phyloP scores from a whole-genome alignment of 2,113 vertebrate species.

The Collichthys lucidus region DNA sequence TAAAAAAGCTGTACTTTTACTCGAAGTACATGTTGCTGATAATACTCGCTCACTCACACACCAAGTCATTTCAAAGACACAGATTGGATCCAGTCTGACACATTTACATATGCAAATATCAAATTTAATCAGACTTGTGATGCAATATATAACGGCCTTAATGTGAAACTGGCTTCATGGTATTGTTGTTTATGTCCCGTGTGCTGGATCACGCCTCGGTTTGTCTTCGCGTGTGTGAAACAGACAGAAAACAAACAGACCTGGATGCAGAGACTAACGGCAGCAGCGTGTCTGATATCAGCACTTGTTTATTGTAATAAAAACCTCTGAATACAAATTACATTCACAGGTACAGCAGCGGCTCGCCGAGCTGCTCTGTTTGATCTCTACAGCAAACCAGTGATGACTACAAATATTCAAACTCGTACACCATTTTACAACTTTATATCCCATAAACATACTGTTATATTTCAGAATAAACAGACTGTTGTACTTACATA shows the following conservation, averaged over 20 bases:
- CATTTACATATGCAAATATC: too few species aligned
- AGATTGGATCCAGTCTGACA: too few species aligned
- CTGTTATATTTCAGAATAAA: slow-evolving; percentile 55
- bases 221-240: not conserved
- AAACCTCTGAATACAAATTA: slow-evolving; percentile 85
- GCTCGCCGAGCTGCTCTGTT: slow-evolving; percentile 62
- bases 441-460: slow-evolving; percentile 63
- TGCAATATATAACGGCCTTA: too few species aligned
- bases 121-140: too few species aligned
- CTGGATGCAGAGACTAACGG: not conserved
- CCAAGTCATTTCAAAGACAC: too few species aligned
- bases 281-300: slow-evolving; percentile 42
- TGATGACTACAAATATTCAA: slow-evolving; percentile 69
- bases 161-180: too few species aligned
- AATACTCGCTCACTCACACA: too few species aligned
- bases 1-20: too few species aligned
- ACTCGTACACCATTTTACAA: slow-evolving; percentile 60
- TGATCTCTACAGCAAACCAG: slow-evolving; percentile 69
- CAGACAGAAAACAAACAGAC: not conserved
- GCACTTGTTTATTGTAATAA: slow-evolving; percentile 83
- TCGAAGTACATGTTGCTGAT: too few species aligned
- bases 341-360: slow-evolving; percentile 81
- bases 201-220: not conserved
- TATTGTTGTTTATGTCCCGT: not conserved
- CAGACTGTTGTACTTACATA: slow-evolving; percentile 63